Conservation (phyloP, 2,797 vertebrate genomes). For the Macropus fuliginosus region DNA sequence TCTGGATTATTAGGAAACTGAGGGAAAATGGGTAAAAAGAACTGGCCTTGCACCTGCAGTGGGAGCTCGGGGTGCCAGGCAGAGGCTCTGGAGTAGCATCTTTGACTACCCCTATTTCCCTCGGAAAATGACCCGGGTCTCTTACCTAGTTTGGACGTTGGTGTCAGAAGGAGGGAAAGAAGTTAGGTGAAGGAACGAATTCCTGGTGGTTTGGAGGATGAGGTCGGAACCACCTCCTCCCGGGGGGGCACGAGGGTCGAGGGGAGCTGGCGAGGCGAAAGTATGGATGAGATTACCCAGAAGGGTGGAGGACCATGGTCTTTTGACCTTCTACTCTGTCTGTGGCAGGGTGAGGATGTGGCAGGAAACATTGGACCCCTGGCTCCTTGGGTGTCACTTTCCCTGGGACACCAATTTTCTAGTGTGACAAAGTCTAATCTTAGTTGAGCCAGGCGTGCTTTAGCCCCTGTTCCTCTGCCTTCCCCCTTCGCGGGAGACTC, state of each 20-base stretch:
- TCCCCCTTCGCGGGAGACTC: not conserved
- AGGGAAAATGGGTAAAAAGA: not conserved
- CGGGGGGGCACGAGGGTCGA: not conserved
- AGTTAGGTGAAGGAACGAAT: not conserved
- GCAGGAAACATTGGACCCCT: not conserved
- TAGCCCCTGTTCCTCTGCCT: not conserved
- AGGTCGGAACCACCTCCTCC: not conserved
- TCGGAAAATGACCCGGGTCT: not conserved
- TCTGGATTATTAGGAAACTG: not conserved
- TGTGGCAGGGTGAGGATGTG: not conserved
- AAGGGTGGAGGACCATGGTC: not conserved
- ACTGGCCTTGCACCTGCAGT: not conserved
- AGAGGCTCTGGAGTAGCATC: slow-evolving; percentile 45
- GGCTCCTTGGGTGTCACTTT: not conserved
- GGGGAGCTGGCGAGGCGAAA: not conserved
- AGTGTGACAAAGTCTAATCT: not conserved
- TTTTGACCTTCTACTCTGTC: not conserved
- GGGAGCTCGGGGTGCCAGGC: slow-evolving; percentile 35
- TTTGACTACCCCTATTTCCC: not conserved
- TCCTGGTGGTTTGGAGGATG: not conserved
- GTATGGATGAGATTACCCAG: not conserved
- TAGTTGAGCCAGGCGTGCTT: not conserved
- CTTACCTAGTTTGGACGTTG: not conserved
- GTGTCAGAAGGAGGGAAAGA: not conserved
- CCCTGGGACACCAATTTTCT: not conserved